Evolutionary conservation across 2,888 invertebrate genomes (phyloP).

Genomic region (Nyleta sp.): DNA sequence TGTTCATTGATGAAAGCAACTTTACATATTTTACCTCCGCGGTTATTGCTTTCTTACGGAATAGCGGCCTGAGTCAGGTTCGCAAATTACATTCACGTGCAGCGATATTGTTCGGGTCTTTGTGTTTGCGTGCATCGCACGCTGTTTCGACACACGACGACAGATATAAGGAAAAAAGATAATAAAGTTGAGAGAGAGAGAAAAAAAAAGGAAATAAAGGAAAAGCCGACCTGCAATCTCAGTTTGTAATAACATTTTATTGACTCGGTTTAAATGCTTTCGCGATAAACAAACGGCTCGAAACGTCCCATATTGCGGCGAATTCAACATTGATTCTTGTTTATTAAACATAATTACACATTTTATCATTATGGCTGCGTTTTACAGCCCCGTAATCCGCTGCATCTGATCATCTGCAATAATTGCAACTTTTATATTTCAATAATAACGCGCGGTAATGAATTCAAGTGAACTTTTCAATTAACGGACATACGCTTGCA

Average conservation of each 20-base stretch:
- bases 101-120: constrained; percentile 15
- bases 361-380: constrained; percentile 7
- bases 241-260: not conserved
- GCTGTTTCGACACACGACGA: constrained; percentile 1
- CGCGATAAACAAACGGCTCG: constrained; percentile 10
- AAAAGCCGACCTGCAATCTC: too few species aligned
- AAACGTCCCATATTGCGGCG: constrained; percentile 5
- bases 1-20: constrained; percentile 55
- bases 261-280: not conserved
- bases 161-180: too few species aligned
- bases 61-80: constrained; percentile 18
- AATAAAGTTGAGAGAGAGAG: not conserved
- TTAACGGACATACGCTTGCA: too few species aligned
- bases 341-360: constrained; percentile 18
- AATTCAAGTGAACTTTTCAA: too few species aligned
- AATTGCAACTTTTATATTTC: not conserved
- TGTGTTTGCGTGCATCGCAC: constrained; percentile 2
- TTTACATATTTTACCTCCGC: constrained; percentile 43
- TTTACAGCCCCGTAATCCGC: not conserved
- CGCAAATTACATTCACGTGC: constrained; percentile 25
- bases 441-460: not conserved
- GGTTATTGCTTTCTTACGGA: constrained; percentile 43
- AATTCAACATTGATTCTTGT: not conserved
- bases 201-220: not conserved
- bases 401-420: not conserved